Evolutionary conservation across 2,888 invertebrate genomes (phyloP), one percentile per base, ranked within the genome.

Genomic region (Athetis lepigone): DNA sequence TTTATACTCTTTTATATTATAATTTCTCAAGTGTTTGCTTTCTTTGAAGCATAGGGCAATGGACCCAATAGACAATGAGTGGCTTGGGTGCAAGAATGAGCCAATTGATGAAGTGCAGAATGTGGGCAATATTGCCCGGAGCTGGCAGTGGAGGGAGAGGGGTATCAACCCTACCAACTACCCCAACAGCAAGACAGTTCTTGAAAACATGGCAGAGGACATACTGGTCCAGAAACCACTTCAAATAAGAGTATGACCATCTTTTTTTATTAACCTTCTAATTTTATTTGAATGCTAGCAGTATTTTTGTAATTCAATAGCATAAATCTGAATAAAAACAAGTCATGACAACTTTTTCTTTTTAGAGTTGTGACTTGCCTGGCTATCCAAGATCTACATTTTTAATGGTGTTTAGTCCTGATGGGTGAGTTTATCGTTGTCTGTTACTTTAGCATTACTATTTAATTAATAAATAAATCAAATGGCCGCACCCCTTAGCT

Each of bases 351-450:
- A 45, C 8, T 18, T 19, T n/a, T 33, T 70, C 40, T 81, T 95
- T 95, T 68, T 89, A 97, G 97, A 95, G 95, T 85, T 97, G 97
- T 90, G 96, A 96, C 82, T 92, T 97, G 82, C 97, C 98, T 49
- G 97, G 97, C 50, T 95, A 96, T 80, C 96, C 98, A 65, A 96
- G 97, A 85, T 97, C 98, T 51, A 98, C 98, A 59, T 98, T 98
- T 92, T 95, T 98, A 68, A 97, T 98, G 97, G 97, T 97, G 66
- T 98, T 98, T 85, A 98, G 98, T 95, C 97, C 97, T 64, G 98
- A 98, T 95, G 97, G 97, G 97, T 97, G 92, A 95, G 96, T 90
- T 40, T 9, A 40, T 56, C 63, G 61, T 36, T 16, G 23, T 45
- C 40, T 42, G 11, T 29, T 16, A 37, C 11, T 8, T 19, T 46